phyloP scores from a whole-genome alignment of 2,113 vertebrate genomes.

The Todiramphus saurophagus region DNA sequence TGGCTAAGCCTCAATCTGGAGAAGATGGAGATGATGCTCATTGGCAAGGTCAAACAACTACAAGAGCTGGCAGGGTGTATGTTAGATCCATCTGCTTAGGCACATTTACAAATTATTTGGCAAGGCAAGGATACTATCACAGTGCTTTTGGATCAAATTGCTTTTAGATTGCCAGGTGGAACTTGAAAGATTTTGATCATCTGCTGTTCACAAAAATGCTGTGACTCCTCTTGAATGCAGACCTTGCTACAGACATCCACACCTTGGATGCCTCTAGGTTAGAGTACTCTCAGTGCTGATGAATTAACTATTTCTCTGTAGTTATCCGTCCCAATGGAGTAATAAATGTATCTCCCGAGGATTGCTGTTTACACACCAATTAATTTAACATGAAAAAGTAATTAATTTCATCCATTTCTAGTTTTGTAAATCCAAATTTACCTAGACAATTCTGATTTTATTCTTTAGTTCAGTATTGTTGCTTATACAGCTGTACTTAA shows the following conservation, averaged over 20 bases:
- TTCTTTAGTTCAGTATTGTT: background rate
- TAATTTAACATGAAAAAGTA: background rate
- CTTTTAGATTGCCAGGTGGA: slow-evolving; percentile 49
- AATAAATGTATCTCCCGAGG: background rate
- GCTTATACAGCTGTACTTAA: background rate
- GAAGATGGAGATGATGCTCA: background rate
- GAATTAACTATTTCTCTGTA: background rate
- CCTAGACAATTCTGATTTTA: background rate
- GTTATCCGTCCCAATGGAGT: background rate
- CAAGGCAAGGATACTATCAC: slow-evolving; percentile 7
- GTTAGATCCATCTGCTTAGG: slow-evolving; percentile 58
- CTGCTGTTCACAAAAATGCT: slow-evolving; percentile 20
- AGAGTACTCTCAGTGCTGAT: background rate
- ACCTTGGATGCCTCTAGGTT: background rate
- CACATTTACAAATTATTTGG: slow-evolving; percentile 59
- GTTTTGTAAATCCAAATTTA: background rate
- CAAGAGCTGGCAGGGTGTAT: background rate
- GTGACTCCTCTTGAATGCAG: background rate
- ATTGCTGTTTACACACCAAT: background rate
- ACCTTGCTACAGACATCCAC: background rate
- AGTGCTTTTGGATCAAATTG: slow-evolving; percentile 34
- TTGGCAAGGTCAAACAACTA: slow-evolving; percentile 36
- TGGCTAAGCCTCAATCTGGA: background rate
- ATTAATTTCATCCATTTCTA: background rate
- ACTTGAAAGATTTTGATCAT: slow-evolving; percentile 35